Evolutionary conservation across 2,113 vertebrate species (phyloP), one percentile per base, ranked within the genome.

Genomic region (Acinonyx jubatus): DNA sequence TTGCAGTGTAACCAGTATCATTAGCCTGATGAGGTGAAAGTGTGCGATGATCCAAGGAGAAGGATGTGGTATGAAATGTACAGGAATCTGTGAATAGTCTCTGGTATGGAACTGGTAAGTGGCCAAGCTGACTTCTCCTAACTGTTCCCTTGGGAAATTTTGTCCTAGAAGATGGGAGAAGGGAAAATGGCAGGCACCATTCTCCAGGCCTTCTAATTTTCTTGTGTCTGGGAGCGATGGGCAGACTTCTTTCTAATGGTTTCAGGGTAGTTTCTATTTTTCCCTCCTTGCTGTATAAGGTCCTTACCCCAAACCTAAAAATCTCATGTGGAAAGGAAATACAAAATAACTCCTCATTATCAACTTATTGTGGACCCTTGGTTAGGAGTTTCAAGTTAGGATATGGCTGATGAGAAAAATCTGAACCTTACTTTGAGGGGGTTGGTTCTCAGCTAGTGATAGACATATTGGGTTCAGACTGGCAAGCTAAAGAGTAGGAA

Each of bases 141-240:
- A 89, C 50, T 65, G 15, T 50, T 96, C 81, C 52, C 7, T 55
- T 73, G 12, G 68, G 66, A 89, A 97, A 93, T 66, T 52, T 48
- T 88, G 81, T 81, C 71, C 85, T 94, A 86, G 91, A 94, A 80
- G 92, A 90, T 29, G 38, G 14, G 61, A 57, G n/a, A 87, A 86
- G 33, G 83, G 55, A 80, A 96, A 66, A 79, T 19, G 27, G 68
- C n/a, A 86, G 25, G 4, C 36, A 11, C 31, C 57, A 31, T 38
- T 68, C 61, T 50, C 41, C 41, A 88, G 88, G 57, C 33, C n/a
- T 15, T 96, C 61, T 50, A n/a, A 84, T 33, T 83, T 91, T 50
- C 41, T 41, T 55, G 15, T 41, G 57, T 74, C 76, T 31, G 74
- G n/a, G 68, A 80, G 48, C 21, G 38, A 29, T 19, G 63, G 29